Base-by-base conservation (phyloP, 2,113 vertebrate species). In the Platichthys flesus region DNA sequence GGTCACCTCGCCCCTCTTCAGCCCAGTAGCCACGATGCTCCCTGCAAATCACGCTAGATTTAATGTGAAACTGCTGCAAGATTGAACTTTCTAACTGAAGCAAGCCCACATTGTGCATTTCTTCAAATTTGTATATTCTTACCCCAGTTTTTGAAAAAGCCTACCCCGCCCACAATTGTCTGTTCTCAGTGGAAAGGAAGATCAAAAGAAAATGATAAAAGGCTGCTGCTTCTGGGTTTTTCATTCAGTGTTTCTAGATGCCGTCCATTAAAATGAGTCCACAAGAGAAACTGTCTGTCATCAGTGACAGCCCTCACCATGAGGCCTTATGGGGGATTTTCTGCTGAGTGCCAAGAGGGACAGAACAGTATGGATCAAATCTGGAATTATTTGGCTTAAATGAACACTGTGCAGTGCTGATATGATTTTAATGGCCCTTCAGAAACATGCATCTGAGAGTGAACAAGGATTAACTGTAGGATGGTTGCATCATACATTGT, bases 241-340 rank as follows among this genome's bases (percentile, higher is more conserved):
- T 79, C 51, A 63, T 24, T 62, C 64, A 54, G 40, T 59, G 49
- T 84, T 72, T 82, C 68, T 74, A 60, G 65, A 87, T 83, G 58
- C 40, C 20, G 37, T 78, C 75, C 66, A 80, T 88, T 89, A 78
- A 74, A 85, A 83, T 78, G 64, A 81, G 55, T 82, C 61, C 63
- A 67, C 20, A 62, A 76, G 67, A 84, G 74, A 79, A 79, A 66
- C 51, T 76, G 79, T 81, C 76, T 79, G 76, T 89, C 86, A 81
- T 65, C 55, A 18, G 45, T 84, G 85, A 89, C 85, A 79, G 81
- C 75, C 89, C 85, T 82, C 76, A 54, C 80, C 79, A 28, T 57
- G 81, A 76, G 65, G 67, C 74, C 85, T 76, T 75, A 47, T 67
- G 68, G 62, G 67, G 74, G 56, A 79, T 86, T 85, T 83, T 66